Percentiles rank a stretch among this genome's conserved stretches.
Evolutionary conservation across 2,797 vertebrate genomes (phyloP).

Genomic region (Anguilla obscura): DNA sequence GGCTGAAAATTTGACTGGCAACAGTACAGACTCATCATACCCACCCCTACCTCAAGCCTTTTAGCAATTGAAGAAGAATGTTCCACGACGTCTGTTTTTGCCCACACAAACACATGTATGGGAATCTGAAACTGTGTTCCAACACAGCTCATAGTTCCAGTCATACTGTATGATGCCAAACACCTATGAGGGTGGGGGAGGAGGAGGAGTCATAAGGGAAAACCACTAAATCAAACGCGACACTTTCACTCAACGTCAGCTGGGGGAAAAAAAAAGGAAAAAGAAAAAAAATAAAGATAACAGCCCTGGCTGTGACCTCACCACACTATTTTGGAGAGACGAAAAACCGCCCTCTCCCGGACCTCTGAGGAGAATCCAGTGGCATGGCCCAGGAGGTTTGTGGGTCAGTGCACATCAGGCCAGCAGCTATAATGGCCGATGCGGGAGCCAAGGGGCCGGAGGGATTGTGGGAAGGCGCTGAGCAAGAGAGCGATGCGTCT

Average conservation of each 20-base stretch:
- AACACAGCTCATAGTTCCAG: neutral
- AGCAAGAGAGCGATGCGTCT: slow-evolving; percentile 3
- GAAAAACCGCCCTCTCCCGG: slow-evolving; percentile 37
- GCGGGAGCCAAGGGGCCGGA: slow-evolving; percentile 34
- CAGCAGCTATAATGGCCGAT: slow-evolving; percentile 38
- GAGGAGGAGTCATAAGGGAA: slow-evolving; percentile 28
- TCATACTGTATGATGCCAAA: slow-evolving; percentile 3
- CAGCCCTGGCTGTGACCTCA: slow-evolving; percentile 36
- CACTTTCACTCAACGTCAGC: slow-evolving; percentile 26
- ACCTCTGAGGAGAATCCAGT: slow-evolving; percentile 34
- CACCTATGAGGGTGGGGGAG: neutral
- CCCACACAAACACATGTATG: neutral
- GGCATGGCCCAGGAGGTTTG: slow-evolving; percentile 39
- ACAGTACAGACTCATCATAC: no score
- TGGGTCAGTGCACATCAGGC: slow-evolving; percentile 37
- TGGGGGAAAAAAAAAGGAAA: no score
- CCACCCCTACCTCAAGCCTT: neutral
- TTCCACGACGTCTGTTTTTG: neutral
- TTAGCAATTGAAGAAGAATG: neutral
- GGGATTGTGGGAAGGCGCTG: slow-evolving; percentile 43
- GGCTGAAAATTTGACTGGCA: no score
- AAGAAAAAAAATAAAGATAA: slow-evolving; percentile 27
- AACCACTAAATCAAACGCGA: slow-evolving; percentile 35
- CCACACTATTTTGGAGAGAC: neutral
- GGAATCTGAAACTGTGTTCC: neutral